A percentile compares a stretch with the other conserved stretches of the same genome.
phyloP scores from a whole-genome alignment of 2,888 invertebrate genomes.

The Cyrtodaria siliqua region DNA sequence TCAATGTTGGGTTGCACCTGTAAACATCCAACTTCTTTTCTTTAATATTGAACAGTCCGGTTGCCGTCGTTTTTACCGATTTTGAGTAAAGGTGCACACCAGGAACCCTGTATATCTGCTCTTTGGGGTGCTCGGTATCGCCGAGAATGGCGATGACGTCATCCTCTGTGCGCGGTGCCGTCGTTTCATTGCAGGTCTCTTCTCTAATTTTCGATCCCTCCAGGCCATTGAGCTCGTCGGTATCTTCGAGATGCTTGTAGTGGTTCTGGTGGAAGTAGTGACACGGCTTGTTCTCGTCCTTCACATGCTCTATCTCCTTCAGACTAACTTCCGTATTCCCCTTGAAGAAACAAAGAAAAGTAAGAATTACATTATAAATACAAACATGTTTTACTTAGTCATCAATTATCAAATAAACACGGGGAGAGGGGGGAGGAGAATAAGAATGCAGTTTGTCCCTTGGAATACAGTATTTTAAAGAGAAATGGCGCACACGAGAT shows the following conservation, averaged over 20 bases:
- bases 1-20: too few relatives aligned
- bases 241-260: conserved; percentile 21
- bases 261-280: conserved; percentile 27
- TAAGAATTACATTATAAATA: too few relatives aligned
- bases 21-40: too few relatives aligned
- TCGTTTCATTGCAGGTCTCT: conserved; percentile 22
- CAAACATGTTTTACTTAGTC: too few relatives aligned
- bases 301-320: too few relatives aligned
- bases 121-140: conserved; percentile 18
- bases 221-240: neutral
- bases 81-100: neutral
- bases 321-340: too few relatives aligned
- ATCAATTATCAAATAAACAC: too few relatives aligned
- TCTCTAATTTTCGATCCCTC: conserved; percentile 18
- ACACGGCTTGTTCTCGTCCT: neutral
- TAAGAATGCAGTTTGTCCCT: too few relatives aligned
- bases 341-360: too few relatives aligned
- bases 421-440: too few relatives aligned
- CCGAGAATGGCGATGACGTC: conserved; percentile 36
- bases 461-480: too few relatives aligned
- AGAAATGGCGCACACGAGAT: too few relatives aligned
- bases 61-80: conserved; percentile 26
- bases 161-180: neutral
- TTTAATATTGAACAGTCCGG: conserved; percentile 28
- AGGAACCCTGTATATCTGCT: conserved; percentile 29